phyloP scores from a whole-genome alignment of 2,797 vertebrate genomes.

The Serranus cabrilla region DNA sequence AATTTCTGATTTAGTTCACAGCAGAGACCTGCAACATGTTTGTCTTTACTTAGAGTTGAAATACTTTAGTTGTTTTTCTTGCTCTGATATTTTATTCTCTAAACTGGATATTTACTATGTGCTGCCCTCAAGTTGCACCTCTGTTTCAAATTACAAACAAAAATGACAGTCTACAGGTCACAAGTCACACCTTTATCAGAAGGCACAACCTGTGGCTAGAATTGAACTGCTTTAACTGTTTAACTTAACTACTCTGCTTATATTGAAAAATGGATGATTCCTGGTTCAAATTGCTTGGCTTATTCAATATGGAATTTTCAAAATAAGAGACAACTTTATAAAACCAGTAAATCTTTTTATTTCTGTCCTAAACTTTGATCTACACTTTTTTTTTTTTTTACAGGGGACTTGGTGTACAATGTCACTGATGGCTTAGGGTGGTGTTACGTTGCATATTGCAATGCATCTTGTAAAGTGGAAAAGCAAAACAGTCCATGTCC shows the following conservation, averaged over 20 bases:
- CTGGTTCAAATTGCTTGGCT: background rate
- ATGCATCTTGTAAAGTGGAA: conserved; percentile 76
- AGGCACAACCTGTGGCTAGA: background rate
- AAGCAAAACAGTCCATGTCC: conserved; percentile 24
- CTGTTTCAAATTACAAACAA: too few species aligned
- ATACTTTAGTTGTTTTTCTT: background rate
- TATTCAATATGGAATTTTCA: background rate
- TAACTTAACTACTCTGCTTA: background rate
- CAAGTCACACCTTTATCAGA: background rate
- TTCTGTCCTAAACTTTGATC: background rate
- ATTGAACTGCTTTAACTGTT: too few species aligned
- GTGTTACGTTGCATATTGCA: conserved; percentile 83
- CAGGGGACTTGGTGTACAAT: conserved; percentile 87
- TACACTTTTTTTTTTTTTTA: conserved; percentile 25
- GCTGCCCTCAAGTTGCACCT: too few species aligned
- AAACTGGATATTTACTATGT: too few species aligned
- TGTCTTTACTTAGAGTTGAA: background rate
- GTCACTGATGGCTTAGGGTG: conserved; percentile 82
- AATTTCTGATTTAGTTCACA: background rate
- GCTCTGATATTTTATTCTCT: background rate
- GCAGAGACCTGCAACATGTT: background rate
- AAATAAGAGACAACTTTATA: background rate
- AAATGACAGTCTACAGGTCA: too few species aligned
- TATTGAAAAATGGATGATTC: background rate
- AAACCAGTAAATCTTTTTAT: background rate